A percentile compares a stretch with the other conserved stretches of the same genome.
These are phyloP conservation scores for Karalla daura DNA, from an alignment of 2,797 vertebrate genomes.

Conservation along the genomic window DNA sequence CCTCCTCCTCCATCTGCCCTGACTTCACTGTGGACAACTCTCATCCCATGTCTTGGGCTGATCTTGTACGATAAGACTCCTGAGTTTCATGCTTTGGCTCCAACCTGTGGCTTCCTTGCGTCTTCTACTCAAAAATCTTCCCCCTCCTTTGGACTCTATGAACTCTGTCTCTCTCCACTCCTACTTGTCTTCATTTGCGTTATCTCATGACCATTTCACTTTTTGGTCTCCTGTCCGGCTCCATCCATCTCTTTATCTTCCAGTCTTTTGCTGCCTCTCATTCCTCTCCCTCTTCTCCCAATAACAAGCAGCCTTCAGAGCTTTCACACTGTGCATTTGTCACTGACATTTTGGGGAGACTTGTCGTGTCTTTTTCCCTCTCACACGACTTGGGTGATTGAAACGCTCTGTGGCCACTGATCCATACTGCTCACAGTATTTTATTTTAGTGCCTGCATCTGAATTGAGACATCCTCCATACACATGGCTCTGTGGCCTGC, in stretches of 20 bases:
- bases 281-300: slow-evolving; percentile 44
- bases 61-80: slow-evolving; percentile 38
- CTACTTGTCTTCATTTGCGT: slow-evolving; percentile 59
- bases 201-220: slow-evolving; percentile 48
- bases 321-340: slow-evolving; percentile 37
- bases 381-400: slow-evolving; percentile 47
- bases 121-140: slow-evolving; percentile 18
- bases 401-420: slow-evolving; percentile 53
- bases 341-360: slow-evolving; percentile 57
- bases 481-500: slow-evolving; percentile 26
- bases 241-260: slow-evolving; percentile 64
- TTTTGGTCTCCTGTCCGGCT: slow-evolving; percentile 23
- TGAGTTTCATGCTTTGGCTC: slow-evolving; percentile 25
- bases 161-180: slow-evolving; percentile 27
- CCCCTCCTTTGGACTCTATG: slow-evolving; percentile 32
- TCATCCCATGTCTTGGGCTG: slow-evolving; percentile 23
- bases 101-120: slow-evolving; percentile 3
- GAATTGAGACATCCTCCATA: slow-evolving; percentile 36
- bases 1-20: not conserved
- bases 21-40: slow-evolving; percentile 24
- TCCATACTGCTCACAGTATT: slow-evolving; percentile 57
- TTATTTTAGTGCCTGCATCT: slow-evolving; percentile 47
- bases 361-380: slow-evolving; percentile 38
- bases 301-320: slow-evolving; percentile 54
- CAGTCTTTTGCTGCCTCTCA: slow-evolving; percentile 48